A percentile compares a stretch with the other conserved stretches of the same genome.
Conservation (phyloP, 2,113 vertebrate species). For the Paradisaea rubra region DNA sequence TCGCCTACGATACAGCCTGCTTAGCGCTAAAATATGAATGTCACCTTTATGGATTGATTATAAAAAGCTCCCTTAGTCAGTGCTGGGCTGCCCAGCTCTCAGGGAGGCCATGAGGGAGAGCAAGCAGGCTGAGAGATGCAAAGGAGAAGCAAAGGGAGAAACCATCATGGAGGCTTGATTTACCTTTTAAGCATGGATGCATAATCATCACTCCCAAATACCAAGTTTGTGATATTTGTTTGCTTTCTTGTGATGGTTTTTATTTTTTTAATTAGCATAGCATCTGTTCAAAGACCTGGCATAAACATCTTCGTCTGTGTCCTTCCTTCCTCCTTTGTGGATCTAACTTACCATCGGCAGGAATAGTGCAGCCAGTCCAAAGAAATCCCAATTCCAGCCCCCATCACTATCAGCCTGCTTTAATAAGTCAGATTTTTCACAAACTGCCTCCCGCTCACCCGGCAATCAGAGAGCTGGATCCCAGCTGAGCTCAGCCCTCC, state of each 20-base stretch:
- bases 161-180: slow-evolving; percentile 44
- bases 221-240: not conserved
- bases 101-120: not conserved
- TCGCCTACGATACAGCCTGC: slow-evolving; percentile 15
- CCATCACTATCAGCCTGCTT: not conserved
- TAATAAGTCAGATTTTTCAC: not conserved
- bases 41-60: slow-evolving; percentile 39
- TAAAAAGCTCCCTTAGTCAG: not conserved
- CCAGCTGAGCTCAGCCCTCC: not conserved
- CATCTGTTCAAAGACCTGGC: not conserved
- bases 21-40: slow-evolving; percentile 60
- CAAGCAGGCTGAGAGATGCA: not conserved
- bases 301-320: not conserved
- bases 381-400: not conserved
- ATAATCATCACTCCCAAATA: not conserved
- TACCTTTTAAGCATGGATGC: not conserved
- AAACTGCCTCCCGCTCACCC: not conserved
- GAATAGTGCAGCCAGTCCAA: not conserved
- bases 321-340: slow-evolving; percentile 46
- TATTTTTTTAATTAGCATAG: not conserved
- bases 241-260: not conserved
- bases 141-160: slow-evolving; percentile 14
- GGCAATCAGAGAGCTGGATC: not conserved
- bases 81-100: not conserved
- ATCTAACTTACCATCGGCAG: not conserved